Conservation (phyloP, 2,888 invertebrate genomes). For the Cerceris ruficornis region DNA sequence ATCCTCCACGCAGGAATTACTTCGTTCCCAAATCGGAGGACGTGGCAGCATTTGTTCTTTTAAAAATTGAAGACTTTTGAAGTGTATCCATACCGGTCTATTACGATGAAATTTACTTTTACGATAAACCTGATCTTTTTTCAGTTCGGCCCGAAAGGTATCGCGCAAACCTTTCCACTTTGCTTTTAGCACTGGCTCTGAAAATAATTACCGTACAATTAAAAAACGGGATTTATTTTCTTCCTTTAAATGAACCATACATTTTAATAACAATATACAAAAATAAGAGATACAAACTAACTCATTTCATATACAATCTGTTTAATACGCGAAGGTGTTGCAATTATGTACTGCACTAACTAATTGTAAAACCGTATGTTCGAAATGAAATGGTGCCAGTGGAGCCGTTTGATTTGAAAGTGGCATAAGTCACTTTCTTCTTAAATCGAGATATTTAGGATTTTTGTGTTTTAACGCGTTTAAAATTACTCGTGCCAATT, state of each 20-base stretch:
- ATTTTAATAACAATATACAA: too few relatives aligned
- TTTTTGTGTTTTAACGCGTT: too few relatives aligned
- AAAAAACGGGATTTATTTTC: neutral
- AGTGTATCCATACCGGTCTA: slow-evolving; percentile 80
- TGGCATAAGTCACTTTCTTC: too few relatives aligned
- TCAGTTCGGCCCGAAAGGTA: slow-evolving; percentile 79
- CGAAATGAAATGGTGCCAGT: too few relatives aligned
- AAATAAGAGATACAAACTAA: too few relatives aligned
- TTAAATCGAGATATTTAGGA: too few relatives aligned
- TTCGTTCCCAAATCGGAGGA: slow-evolving; percentile 78
- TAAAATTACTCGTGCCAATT: too few relatives aligned
- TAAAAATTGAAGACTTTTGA: slow-evolving; percentile 79
- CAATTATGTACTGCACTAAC: too few relatives aligned
- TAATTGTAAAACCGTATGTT: too few relatives aligned
- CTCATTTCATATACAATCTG: too few relatives aligned
- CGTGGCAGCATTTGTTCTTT: slow-evolving; percentile 80
- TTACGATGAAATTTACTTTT: slow-evolving; percentile 75
- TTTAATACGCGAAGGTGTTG: too few relatives aligned
- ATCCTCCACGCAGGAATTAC: slow-evolving; percentile 52
- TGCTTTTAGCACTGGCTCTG: slow-evolving; percentile 75
- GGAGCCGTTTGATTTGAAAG: too few relatives aligned
- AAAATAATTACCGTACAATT: slow-evolving; percentile 34
- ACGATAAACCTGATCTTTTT: slow-evolving; percentile 77
- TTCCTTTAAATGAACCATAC: neutral
- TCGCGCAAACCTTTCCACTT: slow-evolving; percentile 81